These are phyloP conservation scores for Brachirus orientalis DNA, from an alignment of 2,113 vertebrate species.

Conservation along the genomic window DNA sequence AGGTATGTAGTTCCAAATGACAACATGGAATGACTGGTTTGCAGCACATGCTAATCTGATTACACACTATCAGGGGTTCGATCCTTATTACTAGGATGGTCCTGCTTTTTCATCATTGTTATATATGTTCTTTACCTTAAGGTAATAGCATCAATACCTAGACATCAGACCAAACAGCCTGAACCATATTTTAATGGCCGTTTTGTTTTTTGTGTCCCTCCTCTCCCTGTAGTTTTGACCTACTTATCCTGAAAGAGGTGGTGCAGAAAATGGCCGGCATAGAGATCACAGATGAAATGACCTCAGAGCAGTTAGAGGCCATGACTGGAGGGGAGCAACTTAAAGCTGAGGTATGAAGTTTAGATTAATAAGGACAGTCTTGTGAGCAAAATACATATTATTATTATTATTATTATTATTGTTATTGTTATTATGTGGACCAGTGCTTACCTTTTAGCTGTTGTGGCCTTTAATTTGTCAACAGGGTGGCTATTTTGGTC, in stretches of 20 bases:
- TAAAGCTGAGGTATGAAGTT: constrained; percentile 91
- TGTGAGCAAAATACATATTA: neutral
- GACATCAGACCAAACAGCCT: too few relatives aligned
- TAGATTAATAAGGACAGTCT: neutral
- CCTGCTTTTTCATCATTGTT: too few relatives aligned
- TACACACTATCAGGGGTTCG: neutral
- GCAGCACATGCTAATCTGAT: neutral
- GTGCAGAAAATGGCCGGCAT: constrained; percentile 99
- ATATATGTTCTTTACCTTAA: too few relatives aligned
- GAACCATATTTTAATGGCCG: too few relatives aligned
- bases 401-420: too few relatives aligned
- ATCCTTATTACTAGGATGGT: neutral
- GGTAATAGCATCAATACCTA: too few relatives aligned
- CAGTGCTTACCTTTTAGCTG: neutral
- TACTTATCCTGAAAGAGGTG: constrained; percentile 98
- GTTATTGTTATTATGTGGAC: too few relatives aligned
- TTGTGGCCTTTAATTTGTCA: constrained; percentile 12
- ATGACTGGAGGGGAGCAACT: constrained; percentile 99
- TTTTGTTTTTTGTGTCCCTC: constrained; percentile 5
- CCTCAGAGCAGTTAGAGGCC: constrained; percentile 95
- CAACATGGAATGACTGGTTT: too few relatives aligned
- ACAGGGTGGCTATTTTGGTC: constrained; percentile 98
- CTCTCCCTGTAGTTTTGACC: constrained; percentile 88
- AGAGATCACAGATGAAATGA: constrained; percentile 99
- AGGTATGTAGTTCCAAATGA: constrained; percentile 79